Base-by-base conservation (phyloP, 2,888 invertebrate genomes). In the Eilema griseolum region DNA sequence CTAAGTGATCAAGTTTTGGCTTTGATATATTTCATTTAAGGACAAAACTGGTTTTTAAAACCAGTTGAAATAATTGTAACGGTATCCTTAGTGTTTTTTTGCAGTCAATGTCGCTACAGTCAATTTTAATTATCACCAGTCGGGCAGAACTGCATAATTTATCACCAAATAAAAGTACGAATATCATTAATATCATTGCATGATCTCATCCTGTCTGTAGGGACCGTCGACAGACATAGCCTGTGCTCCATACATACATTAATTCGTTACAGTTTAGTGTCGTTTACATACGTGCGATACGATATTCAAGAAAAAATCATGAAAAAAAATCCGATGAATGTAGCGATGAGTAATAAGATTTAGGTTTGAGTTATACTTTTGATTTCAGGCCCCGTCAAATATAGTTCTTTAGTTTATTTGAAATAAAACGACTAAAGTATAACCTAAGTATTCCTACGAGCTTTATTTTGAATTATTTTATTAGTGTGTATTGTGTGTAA, bases 121-220 rank as follows among this genome's bases (percentile, higher is more conserved):
- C 67, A 52, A n/a, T 26, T 60, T 67, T 61, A 67, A 67, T 67
- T 52, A 67, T 67, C 37, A 41, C 57, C 52, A 31, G 62, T 66
- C 28, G 57, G 28, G 20, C n/a, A 23, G 12, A 60, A 65, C 12
- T 68, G 56, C 11, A 71, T 68, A 65, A 61, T 61, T 64, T 67
- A 71, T 71, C 37, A 64, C 33, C 56, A 57, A 67, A 67, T 61
- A 61, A 63, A 67, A 31, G 71, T 73, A 69, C 68, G 61, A 26
- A 71, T 69, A 75, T 77, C 72, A 82, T 80, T 81, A 78, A 78
- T 71, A 10, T 52, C 67, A 77, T 78, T 78, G 76, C 74, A 73
- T 64, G 66, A 60, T 60, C 73, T 67, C 82, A 76, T 82, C 75
- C 76, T 79, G 79, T 75, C 52, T 68, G 61, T 64, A 61, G 75